Evolutionary conservation across 2,888 invertebrate species (phyloP).

Genomic region (Apodemia hepburni): DNA sequence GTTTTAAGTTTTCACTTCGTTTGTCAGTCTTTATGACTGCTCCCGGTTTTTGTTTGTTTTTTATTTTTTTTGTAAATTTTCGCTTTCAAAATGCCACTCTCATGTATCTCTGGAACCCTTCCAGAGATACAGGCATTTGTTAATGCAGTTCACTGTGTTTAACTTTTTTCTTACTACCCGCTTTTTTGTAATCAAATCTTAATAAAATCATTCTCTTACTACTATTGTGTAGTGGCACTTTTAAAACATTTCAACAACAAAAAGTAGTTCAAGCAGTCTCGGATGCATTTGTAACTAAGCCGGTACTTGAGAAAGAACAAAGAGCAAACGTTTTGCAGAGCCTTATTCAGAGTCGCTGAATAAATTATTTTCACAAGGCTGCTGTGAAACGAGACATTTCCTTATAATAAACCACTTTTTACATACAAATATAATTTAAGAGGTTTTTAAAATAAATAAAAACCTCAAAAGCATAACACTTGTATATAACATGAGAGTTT

Average conservation of each 20-base stretch:
- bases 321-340: not conserved
- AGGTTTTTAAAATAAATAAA: not conserved
- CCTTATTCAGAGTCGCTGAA: slow-evolving; percentile 16
- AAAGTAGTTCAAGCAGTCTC: slow-evolving; percentile 17
- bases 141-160: too few relatives aligned
- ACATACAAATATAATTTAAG: not conserved
- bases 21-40: too few relatives aligned
- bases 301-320: slow-evolving; percentile 18
- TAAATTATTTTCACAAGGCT: slow-evolving; percentile 11
- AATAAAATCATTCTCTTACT: not conserved
- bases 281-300: slow-evolving; percentile 17
- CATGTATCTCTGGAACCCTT: too few relatives aligned
- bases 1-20: too few relatives aligned
- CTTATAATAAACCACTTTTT: not conserved
- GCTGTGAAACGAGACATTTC: not conserved
- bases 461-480: too few relatives aligned
- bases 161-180: too few relatives aligned
- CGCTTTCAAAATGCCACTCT: too few relatives aligned
- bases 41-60: too few relatives aligned
- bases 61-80: too few relatives aligned
- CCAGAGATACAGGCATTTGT: too few relatives aligned
- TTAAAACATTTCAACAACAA: slow-evolving; percentile 12
- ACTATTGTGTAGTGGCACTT: not conserved
- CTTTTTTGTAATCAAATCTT: too few relatives aligned
- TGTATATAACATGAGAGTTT: too few relatives aligned